Percentiles rank a stretch among this genome's conserved stretches.
Evolutionary conservation across 2,113 vertebrate genomes (phyloP).

Genomic region (Bettongia penicillata): DNA sequence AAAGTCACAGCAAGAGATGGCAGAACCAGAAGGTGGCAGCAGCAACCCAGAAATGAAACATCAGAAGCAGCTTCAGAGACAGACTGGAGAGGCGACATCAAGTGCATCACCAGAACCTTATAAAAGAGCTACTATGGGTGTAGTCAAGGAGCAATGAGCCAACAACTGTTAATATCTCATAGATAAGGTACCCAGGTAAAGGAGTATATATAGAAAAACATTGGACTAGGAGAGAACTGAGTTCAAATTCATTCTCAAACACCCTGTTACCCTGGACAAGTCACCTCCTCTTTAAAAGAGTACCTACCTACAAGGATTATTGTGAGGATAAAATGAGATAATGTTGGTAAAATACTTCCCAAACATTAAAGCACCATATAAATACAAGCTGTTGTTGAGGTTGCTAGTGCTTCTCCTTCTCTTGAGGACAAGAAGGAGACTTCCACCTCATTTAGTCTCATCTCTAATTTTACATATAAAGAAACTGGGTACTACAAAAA

Average conservation of each 20-base stretch:
- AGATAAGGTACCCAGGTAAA: not conserved
- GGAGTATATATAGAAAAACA: not conserved
- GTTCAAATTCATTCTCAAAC: not conserved
- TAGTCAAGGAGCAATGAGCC: not conserved
- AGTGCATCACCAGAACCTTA: not conserved
- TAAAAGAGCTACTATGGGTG: not conserved
- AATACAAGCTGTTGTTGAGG: too few relatives aligned
- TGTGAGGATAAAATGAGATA: not conserved
- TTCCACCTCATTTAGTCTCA: too few relatives aligned
- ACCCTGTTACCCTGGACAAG: not conserved
- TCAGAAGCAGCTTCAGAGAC: not conserved
- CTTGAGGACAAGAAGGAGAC: too few relatives aligned
- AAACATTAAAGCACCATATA: not conserved
- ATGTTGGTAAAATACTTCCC: not conserved
- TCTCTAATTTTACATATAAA: too few relatives aligned
- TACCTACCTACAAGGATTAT: not conserved
- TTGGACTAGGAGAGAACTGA: not conserved
- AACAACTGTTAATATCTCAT: not conserved
- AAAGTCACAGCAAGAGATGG: not conserved
- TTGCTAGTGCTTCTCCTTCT: accelerated
- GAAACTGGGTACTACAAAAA: too few relatives aligned
- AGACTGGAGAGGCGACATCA: not conserved
- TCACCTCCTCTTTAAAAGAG: not conserved
- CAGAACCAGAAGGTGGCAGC: not conserved
- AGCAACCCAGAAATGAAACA: not conserved